These are phyloP conservation scores for Cryptus viduatorius DNA, from an alignment of 2,888 invertebrate species.

Conservation along the genomic window DNA sequence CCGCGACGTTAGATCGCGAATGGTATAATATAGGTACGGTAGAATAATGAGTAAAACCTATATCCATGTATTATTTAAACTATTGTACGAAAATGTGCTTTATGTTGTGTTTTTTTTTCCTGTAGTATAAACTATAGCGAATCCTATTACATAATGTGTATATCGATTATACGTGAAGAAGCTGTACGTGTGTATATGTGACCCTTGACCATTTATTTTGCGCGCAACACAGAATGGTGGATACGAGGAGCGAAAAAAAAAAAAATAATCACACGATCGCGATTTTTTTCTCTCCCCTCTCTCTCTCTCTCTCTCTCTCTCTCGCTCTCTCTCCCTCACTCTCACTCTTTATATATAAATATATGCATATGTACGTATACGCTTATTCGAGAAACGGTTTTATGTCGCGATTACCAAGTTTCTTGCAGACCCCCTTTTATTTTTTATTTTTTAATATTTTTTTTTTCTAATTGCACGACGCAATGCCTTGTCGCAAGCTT, in stretches of 20 bases:
- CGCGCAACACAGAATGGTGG: slow-evolving; percentile 73
- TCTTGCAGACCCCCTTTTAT: slow-evolving; percentile 69
- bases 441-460: slow-evolving; percentile 25
- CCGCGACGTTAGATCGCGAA: slow-evolving; percentile 62
- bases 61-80: slow-evolving; percentile 78
- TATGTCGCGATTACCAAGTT: slow-evolving; percentile 70
- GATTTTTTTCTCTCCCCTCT: slow-evolving; percentile 66
- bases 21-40: slow-evolving; percentile 54
- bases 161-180: slow-evolving; percentile 74
- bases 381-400: slow-evolving; percentile 63
- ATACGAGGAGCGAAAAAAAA: slow-evolving; percentile 72
- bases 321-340: slow-evolving; percentile 35
- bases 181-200: slow-evolving; percentile 72
- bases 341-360: slow-evolving; percentile 42
- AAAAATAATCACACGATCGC: slow-evolving; percentile 67
- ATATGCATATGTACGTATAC: slow-evolving; percentile 55
- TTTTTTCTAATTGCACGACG: slow-evolving; percentile 66
- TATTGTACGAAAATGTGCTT: slow-evolving; percentile 77
- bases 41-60: slow-evolving; percentile 72
- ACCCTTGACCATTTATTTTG: slow-evolving; percentile 72
- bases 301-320: slow-evolving; percentile 39
- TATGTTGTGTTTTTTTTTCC: slow-evolving; percentile 67
- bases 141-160: slow-evolving; percentile 75
- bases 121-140: slow-evolving; percentile 73
- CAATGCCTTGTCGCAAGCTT: slow-evolving; percentile 44